Conservation (phyloP, 2,888 invertebrate genomes). For the Nasonovia ribisnigri region DNA sequence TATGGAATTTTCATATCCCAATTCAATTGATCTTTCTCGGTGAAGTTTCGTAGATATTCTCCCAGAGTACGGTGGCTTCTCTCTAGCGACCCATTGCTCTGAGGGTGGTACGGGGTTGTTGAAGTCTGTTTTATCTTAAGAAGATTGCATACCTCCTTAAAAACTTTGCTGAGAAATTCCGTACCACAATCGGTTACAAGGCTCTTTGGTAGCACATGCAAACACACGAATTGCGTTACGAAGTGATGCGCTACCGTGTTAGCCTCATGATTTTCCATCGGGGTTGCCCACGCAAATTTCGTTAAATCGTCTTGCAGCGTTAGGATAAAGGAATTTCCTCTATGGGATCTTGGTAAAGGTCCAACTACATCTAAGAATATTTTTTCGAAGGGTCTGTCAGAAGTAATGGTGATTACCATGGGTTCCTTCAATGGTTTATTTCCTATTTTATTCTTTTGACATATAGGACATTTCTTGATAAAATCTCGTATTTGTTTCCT, state of each 20-base stretch:
- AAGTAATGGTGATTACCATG: conserved; percentile 69
- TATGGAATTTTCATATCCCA: background rate
- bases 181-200: too few species aligned
- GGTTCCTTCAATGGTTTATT: conserved; percentile 67
- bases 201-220: too few species aligned
- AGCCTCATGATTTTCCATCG: background rate
- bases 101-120: too few species aligned
- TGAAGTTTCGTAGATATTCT: background rate
- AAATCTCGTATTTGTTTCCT: conserved; percentile 69
- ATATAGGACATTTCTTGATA: conserved; percentile 69
- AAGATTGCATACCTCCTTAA: too few species aligned
- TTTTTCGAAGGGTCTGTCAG: conserved; percentile 68
- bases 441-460: conserved; percentile 69
- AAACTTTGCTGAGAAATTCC: too few species aligned
- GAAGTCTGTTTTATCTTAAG: background rate
- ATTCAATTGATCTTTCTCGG: background rate
- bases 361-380: conserved; percentile 69
- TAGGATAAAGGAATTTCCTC: conserved; percentile 69
- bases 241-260: background rate
- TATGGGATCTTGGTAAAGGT: conserved; percentile 68
- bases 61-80: too few species aligned
- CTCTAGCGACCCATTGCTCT: too few species aligned
- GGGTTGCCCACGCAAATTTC: background rate
- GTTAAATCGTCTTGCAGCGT: conserved; percentile 65
- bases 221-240: too few species aligned